Evolutionary conservation across 2,888 invertebrate genomes (phyloP).

Genomic region (Hemicrepidius hirtus): DNA sequence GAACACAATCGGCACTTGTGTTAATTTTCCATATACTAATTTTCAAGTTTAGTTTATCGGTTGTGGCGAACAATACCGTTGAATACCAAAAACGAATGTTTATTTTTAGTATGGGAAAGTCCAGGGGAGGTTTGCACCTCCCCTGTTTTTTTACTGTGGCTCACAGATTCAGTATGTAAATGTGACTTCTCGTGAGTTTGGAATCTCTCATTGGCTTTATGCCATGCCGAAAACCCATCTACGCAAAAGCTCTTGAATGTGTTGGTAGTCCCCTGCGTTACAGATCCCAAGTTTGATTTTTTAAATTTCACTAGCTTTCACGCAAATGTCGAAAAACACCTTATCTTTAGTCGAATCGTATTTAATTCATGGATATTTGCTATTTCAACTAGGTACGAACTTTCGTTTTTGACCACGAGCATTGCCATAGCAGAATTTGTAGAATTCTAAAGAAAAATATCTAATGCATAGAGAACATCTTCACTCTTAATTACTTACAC

Average conservation of each 20-base stretch:
- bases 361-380: neutral
- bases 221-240: slow-evolving; percentile 4
- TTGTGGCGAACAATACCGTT: too few species aligned
- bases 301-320: neutral
- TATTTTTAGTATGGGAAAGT: too few species aligned
- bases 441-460: slow-evolving; percentile 2
- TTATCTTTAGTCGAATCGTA: neutral
- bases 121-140: too few species aligned
- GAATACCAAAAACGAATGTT: too few species aligned
- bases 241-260: slow-evolving; percentile 1
- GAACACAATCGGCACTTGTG: too few species aligned
- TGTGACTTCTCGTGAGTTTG: slow-evolving; percentile 7
- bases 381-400: neutral
- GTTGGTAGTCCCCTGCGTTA: neutral
- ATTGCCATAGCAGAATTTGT: neutral
- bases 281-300: neutral
- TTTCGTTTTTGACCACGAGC: neutral
- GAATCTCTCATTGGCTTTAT: slow-evolving; percentile 6
- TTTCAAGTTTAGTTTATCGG: too few species aligned
- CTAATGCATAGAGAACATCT: neutral
- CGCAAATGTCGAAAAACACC: neutral
- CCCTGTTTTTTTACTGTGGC: too few species aligned
- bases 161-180: slow-evolving; percentile 6
- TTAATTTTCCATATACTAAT: too few species aligned
- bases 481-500: neutral